Evolutionary conservation across 2,113 vertebrate species (phyloP), one percentile per base, ranked within the genome.

Genomic region (Neofelis nebulosa): DNA sequence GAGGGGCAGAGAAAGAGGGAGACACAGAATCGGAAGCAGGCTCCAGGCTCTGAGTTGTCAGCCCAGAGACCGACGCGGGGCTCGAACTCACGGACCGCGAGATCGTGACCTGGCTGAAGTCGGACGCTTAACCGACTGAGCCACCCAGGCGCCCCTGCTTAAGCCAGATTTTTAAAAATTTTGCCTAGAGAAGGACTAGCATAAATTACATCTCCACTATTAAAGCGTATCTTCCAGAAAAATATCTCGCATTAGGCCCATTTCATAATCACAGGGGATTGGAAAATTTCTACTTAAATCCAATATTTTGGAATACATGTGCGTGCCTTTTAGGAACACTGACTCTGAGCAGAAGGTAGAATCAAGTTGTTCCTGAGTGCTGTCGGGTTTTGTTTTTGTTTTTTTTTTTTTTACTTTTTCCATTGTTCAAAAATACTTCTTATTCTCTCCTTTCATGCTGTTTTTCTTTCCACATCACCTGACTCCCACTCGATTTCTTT

Each of bases 401-500:
- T 5, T 82, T 29, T n/a, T 14, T 41, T 33, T 61, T 66, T 21
- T 52, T 41, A 31, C 33, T 66, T 82, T 96, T 78, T 21, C 57
- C 76, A 19, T 91, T 85, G 65, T 87, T n/a, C 45, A 63, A 33
- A 92, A 76, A 88, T 85, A 41, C 36, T 92, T 87, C 89, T 73
- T 71, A 81, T 79, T 15, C 38, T 19, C 61, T 71, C 61, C 57
- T 63, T 52, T 57, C 5, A 29, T 50, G 12, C 41, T 78, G 25
- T 66, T 97, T 96, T 84, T 91, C 83, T 92, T 96, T 95, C 38
- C 15, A 41, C 33, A 79, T 94, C 71, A 98, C 71, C 89, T 96
- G 92, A 66, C 73, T 96, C 71, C 66, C n/a, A 89, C n/a, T 95
- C 93, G 41, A 92, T 97, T 96, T 92, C 97, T 90, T 96, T 95